Evolutionary conservation across 2,888 invertebrate species (phyloP).

Genomic region (Ctenicera cuprea): DNA sequence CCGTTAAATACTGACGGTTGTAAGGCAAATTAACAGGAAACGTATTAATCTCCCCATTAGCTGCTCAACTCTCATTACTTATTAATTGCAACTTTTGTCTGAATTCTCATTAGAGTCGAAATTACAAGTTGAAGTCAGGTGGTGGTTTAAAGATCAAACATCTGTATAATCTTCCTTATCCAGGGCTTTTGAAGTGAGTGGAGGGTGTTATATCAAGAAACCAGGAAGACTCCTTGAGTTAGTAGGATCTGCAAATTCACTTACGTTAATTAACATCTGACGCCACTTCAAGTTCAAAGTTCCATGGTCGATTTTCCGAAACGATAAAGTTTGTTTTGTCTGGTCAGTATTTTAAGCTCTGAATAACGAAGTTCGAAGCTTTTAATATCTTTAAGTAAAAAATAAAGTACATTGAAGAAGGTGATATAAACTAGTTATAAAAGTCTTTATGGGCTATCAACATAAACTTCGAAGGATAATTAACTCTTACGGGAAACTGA

Average conservation of each 20-base stretch:
- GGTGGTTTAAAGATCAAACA: conserved; percentile 25
- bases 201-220: not conserved
- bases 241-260: not conserved
- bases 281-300: conserved; percentile 7
- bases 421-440: conserved; percentile 13
- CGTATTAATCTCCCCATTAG: conserved; percentile 13
- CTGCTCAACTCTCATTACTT: not conserved
- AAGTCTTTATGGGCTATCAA: conserved; percentile 4
- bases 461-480: conserved; percentile 1
- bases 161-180: conserved; percentile 22
- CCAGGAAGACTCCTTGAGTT: not conserved
- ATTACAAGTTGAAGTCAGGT: conserved; percentile 16
- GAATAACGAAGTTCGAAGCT: not conserved
- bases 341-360: not conserved
- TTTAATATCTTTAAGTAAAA: conserved; percentile 6
- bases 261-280: conserved; percentile 5
- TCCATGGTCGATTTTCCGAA: not conserved
- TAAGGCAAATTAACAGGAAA: not conserved
- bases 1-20: not conserved
- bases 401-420: conserved; percentile 1
- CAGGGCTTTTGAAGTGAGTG: not conserved
- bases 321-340: not conserved
- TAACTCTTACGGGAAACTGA: not conserved
- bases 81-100: not conserved
- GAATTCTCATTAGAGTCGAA: conserved; percentile 2